Evolutionary conservation across 2,797 vertebrate genomes (phyloP).

Genomic region (Lagodon rhomboides): DNA sequence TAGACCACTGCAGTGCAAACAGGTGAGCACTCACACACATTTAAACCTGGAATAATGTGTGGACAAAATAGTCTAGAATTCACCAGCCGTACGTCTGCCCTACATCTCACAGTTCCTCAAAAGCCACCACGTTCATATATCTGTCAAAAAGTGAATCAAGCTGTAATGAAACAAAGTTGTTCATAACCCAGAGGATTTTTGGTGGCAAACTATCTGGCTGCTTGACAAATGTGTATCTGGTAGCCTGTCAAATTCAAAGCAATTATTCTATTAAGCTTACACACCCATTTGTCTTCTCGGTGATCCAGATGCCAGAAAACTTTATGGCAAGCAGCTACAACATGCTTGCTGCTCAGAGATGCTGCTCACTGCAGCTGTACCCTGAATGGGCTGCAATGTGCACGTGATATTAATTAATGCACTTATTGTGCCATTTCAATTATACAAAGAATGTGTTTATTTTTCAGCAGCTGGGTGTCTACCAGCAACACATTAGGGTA

Average conservation of each 20-base stretch:
- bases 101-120: background rate
- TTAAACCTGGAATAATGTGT: conserved; percentile 6
- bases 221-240: conserved; percentile 53
- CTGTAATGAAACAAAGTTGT: conserved; percentile 27
- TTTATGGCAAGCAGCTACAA: conserved; percentile 46
- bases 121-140: conserved; percentile 5
- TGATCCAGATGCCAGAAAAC: conserved; percentile 60
- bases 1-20: background rate
- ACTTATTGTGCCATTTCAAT: conserved; percentile 46
- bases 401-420: conserved; percentile 66
- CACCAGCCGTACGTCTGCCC: conserved; percentile 13
- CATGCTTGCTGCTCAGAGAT: conserved; percentile 43
- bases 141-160: conserved; percentile 28
- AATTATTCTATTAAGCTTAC: conserved; percentile 60
- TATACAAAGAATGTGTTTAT: conserved; percentile 62
- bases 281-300: conserved; percentile 57
- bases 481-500: conserved; percentile 50
- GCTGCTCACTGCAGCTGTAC: conserved; percentile 53
- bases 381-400: conserved; percentile 23
- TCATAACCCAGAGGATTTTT: conserved; percentile 44
- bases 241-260: conserved; percentile 53
- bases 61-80: background rate
- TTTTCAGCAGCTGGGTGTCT: conserved; percentile 50
- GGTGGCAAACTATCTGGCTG: conserved; percentile 41
- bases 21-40: conserved; percentile 10